Evolutionary conservation across 2,113 vertebrate species (phyloP), one percentile per base, ranked within the genome.

Genomic region (Hippocampus mohnikei): DNA sequence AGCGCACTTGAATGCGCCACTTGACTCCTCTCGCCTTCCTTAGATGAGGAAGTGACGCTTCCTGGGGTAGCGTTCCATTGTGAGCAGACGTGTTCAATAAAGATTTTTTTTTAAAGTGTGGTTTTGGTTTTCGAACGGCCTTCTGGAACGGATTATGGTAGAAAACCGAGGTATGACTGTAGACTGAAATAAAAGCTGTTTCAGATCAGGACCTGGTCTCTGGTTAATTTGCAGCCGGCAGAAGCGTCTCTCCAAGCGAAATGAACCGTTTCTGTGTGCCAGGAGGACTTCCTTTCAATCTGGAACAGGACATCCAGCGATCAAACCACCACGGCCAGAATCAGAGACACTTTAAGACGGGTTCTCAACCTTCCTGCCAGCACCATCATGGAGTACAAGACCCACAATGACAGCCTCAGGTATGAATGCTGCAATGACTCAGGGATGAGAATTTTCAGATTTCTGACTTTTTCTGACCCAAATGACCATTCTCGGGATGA

Each of bases 301-400:
- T 93, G 92, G 91, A 93, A 93, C 83, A 89, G 85, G 72, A 92
- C 90, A 0, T 90, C 92, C 23, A 90, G 82, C 8, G 92, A 93
- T 63, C 90, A 91, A 66, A 85, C 83, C 41, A 93, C 91, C 3
- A 92, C 91, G 0, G 88, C 90, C 15, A 83, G 92, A 10, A 93
- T 93, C 80, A 69, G 92, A 69, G 92, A 93, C 85, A 93, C 92
- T 0, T 65, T 93, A n/a, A 83, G 91, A 41, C 83, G 92, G 48
- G 90, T 93, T 27, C 80, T 93, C 15, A 93, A 93, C 75, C 89
- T 93, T 3, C 92, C 92, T 0, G 84, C 91, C 2, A 93, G 91
- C 81, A 92, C 92, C 65, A 92, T 86, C 73, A 93, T 93, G 92
- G 92, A 93, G 78, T 93, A 93, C 78, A 93, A 92, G 83, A 92